These are phyloP conservation scores for Zophobas morio DNA, from an alignment of 1,140 invertebrate species.

Conservation along the genomic window DNA sequence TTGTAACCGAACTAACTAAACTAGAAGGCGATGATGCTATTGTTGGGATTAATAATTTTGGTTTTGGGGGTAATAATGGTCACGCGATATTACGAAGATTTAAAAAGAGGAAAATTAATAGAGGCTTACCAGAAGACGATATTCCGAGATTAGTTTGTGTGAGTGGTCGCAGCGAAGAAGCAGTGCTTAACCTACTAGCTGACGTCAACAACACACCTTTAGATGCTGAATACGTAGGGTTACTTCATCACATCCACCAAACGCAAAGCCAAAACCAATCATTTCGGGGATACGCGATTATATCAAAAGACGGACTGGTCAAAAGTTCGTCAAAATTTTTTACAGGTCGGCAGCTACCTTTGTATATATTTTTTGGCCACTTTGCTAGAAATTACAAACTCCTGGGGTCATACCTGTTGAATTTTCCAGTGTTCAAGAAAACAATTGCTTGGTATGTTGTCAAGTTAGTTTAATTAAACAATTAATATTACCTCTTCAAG, in stretches of 20 bases:
- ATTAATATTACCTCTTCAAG: too few relatives aligned
- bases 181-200: slow-evolving; percentile 78
- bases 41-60: slow-evolving; percentile 75
- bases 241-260: slow-evolving; percentile 69
- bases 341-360: too few relatives aligned
- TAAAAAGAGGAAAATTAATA: slow-evolving; percentile 70
- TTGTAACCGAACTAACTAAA: slow-evolving; percentile 77
- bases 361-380: too few relatives aligned
- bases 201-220: slow-evolving; percentile 74
- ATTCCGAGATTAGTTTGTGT: slow-evolving; percentile 75
- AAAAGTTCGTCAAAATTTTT: too few relatives aligned
- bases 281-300: too few relatives aligned
- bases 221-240: slow-evolving; percentile 72
- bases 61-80: slow-evolving; percentile 77
- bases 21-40: slow-evolving; percentile 73
- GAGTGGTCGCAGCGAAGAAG: slow-evolving; percentile 77
- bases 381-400: too few relatives aligned
- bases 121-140: slow-evolving; percentile 66
- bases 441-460: too few relatives aligned
- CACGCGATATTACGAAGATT: slow-evolving; percentile 78
- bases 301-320: too few relatives aligned
- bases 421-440: too few relatives aligned
- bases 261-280: slow-evolving; percentile 55
- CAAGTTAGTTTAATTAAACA: too few relatives aligned
- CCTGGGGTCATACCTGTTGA: too few relatives aligned